Evolutionary conservation across 2,888 invertebrate genomes (phyloP).

Genomic region (Eucera pruinosa): DNA sequence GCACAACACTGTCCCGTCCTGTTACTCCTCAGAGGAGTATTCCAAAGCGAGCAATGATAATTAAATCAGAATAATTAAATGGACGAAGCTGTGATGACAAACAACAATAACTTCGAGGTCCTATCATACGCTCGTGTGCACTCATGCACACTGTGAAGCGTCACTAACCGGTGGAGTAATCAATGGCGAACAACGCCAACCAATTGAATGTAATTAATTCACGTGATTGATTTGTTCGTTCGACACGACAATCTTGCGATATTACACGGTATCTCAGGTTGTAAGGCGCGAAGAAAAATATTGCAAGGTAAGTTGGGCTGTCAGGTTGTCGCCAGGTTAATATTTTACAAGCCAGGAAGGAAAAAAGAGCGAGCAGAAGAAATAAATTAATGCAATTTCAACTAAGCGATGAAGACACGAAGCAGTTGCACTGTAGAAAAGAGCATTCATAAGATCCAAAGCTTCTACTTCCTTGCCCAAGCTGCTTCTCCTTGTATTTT

Average conservation of each 20-base stretch:
- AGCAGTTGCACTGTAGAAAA: constrained; percentile 2
- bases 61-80: constrained; percentile 51
- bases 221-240: constrained; percentile 31
- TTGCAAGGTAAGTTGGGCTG: background rate
- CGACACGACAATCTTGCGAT: constrained; percentile 1
- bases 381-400: constrained; percentile 35
- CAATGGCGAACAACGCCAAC: constrained; percentile 32
- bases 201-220: constrained; percentile 37
- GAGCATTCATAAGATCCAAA: constrained; percentile 16
- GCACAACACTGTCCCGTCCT: constrained; percentile 1
- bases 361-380: background rate
- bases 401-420: background rate
- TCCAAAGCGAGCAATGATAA: constrained; percentile 40
- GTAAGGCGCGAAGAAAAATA: background rate
- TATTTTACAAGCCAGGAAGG: background rate
- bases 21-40: constrained; percentile 1
- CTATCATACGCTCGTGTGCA: background rate
- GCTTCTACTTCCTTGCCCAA: constrained; percentile 13
- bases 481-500: constrained; percentile 1
- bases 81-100: constrained; percentile 34
- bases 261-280: background rate
- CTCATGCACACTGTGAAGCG: background rate
- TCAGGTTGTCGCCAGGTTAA: background rate
- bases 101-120: constrained; percentile 32
- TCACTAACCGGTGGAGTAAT: constrained; percentile 34